Conservation (phyloP, 2,113 vertebrate genomes). For the Heloderma charlesbogerti region DNA sequence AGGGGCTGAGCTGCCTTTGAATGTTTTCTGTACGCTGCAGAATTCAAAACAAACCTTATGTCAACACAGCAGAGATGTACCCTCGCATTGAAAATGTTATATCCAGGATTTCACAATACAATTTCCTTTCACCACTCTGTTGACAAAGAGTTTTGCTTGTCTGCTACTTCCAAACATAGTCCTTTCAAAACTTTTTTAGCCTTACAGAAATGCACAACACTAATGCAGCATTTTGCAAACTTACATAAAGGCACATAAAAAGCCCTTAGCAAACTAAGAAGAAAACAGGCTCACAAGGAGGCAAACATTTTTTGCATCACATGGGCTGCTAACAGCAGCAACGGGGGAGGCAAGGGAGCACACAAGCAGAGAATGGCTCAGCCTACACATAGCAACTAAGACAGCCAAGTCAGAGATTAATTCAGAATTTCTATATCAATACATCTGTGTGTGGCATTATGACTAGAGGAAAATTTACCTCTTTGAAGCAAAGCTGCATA, state of each 20-base stretch:
- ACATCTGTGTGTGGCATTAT: background rate
- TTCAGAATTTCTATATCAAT: background rate
- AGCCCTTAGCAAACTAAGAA: background rate
- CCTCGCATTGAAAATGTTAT: background rate
- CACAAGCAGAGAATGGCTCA: background rate
- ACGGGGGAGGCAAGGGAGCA: background rate
- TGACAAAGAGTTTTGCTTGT: conserved; percentile 1
- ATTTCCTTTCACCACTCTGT: background rate
- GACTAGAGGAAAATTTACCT: background rate
- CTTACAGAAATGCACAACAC: background rate
- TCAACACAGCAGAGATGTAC: background rate
- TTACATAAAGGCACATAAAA: background rate
- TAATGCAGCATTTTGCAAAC: background rate
- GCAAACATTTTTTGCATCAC: background rate
- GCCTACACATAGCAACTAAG: background rate
- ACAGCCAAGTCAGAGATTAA: conserved; percentile 7
- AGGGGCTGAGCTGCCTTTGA: background rate
- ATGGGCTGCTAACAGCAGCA: background rate
- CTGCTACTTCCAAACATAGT: background rate
- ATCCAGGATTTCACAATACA: background rate
- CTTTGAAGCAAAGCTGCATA: background rate
- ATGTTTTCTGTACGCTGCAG: background rate
- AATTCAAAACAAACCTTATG: conserved; percentile 1
- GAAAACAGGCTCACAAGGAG: background rate
- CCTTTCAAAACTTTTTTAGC: background rate